These are phyloP conservation scores for Buathra laborator DNA, from an alignment of 2,888 invertebrate genomes.

Conservation along the genomic window DNA sequence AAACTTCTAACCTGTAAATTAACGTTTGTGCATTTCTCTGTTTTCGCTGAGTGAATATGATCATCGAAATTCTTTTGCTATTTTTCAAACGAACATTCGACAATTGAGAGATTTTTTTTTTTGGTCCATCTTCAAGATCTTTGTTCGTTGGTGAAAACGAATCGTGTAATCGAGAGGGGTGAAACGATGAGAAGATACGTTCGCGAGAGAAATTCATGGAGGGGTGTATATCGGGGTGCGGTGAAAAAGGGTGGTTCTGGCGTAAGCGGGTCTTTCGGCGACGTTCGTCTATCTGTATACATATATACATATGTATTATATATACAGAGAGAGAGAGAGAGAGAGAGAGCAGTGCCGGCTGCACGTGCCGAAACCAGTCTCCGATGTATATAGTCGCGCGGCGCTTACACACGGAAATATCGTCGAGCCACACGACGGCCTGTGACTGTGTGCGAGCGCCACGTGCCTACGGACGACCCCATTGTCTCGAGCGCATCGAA, in stretches of 20 bases:
- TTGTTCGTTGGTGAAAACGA: not conserved
- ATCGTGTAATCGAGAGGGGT: constrained; percentile 18
- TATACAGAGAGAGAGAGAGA: not conserved
- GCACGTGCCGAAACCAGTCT: constrained; percentile 66
- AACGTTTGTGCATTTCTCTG: too few relatives aligned
- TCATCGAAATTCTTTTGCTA: not conserved
- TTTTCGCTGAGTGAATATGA: not conserved
- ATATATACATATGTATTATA: constrained; percentile 10
- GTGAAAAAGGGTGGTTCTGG: constrained; percentile 31
- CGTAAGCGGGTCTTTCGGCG: constrained; percentile 29
- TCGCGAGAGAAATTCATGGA: constrained; percentile 14
- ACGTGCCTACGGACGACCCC: constrained; percentile 65
- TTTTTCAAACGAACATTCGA: not conserved
- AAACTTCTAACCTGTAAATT: not conserved
- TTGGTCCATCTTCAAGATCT: not conserved
- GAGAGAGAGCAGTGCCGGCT: constrained; percentile 38
- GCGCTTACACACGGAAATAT: constrained; percentile 33
- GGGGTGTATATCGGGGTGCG: constrained; percentile 22
- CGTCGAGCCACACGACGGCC: not conserved
- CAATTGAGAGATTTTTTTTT: not conserved
- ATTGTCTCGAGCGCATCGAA: constrained; percentile 62
- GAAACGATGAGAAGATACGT: not conserved
- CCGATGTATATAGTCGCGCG: constrained; percentile 49
- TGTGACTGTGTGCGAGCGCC: constrained; percentile 26
- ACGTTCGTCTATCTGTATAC: constrained; percentile 24